A percentile compares a stretch with the other conserved stretches of the same genome.
Conservation (phyloP, 2,888 invertebrate genomes). For the Hypselothyrea guttata region DNA sequence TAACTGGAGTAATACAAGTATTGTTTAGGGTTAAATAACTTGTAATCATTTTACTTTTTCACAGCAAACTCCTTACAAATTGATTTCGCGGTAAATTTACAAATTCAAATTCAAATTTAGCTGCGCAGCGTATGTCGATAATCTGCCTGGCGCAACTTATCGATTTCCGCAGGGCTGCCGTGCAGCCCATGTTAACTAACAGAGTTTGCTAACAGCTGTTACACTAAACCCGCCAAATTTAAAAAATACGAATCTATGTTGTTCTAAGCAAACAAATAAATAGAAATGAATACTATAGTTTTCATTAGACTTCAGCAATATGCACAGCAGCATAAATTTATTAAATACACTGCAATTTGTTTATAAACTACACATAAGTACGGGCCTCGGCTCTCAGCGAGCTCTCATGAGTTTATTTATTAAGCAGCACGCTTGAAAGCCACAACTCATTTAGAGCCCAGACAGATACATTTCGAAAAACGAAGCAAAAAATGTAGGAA, state of each 20-base stretch:
- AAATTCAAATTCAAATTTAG: constrained; percentile 9
- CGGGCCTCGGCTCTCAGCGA: too few relatives aligned
- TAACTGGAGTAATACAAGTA: neutral
- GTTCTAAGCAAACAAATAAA: neutral
- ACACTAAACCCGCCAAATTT: constrained; percentile 8
- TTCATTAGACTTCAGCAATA: neutral
- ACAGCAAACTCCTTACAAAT: neutral
- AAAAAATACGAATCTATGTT: neutral
- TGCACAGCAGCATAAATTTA: neutral
- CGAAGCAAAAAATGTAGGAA: neutral
- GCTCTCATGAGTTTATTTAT: constrained; percentile 19
- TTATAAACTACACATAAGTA: too few relatives aligned
- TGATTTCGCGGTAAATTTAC: constrained; percentile 5
- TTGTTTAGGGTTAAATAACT: too few relatives aligned
- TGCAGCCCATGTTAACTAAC: constrained; percentile 20
- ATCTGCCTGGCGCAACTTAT: constrained; percentile 3
- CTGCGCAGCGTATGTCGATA: constrained; percentile 15
- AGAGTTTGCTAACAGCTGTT: constrained; percentile 9
- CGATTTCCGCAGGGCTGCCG: constrained; percentile 10
- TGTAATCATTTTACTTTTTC: neutral
- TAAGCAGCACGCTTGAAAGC: constrained; percentile 41
- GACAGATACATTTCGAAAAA: constrained; percentile 28
- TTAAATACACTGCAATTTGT: neutral
- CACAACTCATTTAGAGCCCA: constrained; percentile 63
- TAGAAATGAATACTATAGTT: neutral